Evolutionary conservation across 2,113 vertebrate genomes (phyloP), one percentile per base, ranked within the genome.

Genomic region (Phyllostomus hastatus): DNA sequence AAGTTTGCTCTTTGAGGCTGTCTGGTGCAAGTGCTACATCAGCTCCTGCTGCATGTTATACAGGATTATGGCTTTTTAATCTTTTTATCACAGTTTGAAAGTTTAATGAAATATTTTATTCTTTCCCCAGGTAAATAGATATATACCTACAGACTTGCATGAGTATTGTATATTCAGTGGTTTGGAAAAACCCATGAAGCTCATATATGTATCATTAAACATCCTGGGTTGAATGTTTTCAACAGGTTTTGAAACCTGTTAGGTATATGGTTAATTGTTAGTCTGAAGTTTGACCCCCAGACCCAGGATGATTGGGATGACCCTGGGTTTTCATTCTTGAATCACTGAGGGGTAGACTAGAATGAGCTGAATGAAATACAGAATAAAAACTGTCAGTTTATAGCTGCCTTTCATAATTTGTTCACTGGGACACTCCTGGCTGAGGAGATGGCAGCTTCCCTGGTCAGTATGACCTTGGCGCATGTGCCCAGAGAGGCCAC

Each of bases 61-160:
- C 12, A 84, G 14, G 7, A 41, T 15, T 75, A 48, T 94, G 2
- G 3, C 43, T 33, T 72, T n/a, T 43, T 4, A 76, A 76, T 8
- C 26, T 82, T 67, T 67, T 14, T 2, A 66, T 17, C 38, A 7
- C 5, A 59, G 14, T 93, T 80, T 69, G 10, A 93, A 89, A 94
- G 64, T 9, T 16, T 46, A 7, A 70, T 61, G 33, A n/a, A 73
- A 59, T 4, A 24, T 64, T 31, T 80, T 50, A 31, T 41, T 6
- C 1, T 94, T 76, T 64, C 10, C 14, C 26, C 16, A 89, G 7
- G 66, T 54, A 20, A 52, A 46, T 72, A 12, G 50, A 52, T 8
- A 19, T 31, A 22, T 0, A 1, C 2, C 28, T 3, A 88, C 10
- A 59, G 2, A 1, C 54, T 73, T 38, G 6, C 31, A 22, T 0